phyloP scores from a whole-genome alignment of 2,113 vertebrate genomes.

The Beaufortia kweichowensis region DNA sequence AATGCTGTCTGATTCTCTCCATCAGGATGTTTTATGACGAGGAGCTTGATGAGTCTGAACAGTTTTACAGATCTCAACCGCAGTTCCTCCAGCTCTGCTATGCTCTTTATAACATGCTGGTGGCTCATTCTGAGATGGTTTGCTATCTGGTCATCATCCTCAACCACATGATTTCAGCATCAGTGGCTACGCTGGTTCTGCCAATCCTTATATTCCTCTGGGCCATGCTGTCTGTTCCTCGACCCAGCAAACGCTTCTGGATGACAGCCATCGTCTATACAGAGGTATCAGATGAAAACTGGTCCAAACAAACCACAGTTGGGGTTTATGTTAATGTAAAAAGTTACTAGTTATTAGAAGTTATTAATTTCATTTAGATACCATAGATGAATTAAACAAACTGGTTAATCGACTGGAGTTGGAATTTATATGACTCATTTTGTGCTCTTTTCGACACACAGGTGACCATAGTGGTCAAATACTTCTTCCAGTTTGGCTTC shows the following conservation, averaged over 20 bases:
- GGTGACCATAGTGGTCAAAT: conserved; percentile 93
- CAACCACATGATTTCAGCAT: conserved; percentile 93
- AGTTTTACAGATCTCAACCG: conserved; percentile 84
- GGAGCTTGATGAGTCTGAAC: conserved; percentile 84
- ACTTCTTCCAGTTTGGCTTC: conserved; percentile 96
- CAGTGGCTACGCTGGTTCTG: conserved; percentile 85
- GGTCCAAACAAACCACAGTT: no score
- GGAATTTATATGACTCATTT: not conserved
- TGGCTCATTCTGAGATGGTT: conserved; percentile 89
- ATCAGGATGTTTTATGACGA: conserved; percentile 86
- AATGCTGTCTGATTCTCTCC: not conserved
- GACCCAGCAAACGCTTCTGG: conserved; percentile 93
- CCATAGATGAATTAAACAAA: no score
- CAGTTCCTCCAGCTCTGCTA: conserved; percentile 86
- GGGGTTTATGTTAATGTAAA: no score
- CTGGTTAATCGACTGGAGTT: no score
- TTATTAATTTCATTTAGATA: no score
- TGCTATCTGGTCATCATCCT: conserved; percentile 93
- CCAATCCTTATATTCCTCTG: conserved; percentile 92
- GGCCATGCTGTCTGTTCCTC: conserved; percentile 91
- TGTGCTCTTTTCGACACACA: conserved; percentile 55
- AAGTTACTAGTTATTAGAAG: no score
- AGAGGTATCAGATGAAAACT: conserved; percentile 80
- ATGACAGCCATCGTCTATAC: conserved; percentile 96
- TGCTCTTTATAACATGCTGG: conserved; percentile 86